Base-by-base conservation (phyloP, 1,140 invertebrate genomes). In the Atta cephalotes region DNA sequence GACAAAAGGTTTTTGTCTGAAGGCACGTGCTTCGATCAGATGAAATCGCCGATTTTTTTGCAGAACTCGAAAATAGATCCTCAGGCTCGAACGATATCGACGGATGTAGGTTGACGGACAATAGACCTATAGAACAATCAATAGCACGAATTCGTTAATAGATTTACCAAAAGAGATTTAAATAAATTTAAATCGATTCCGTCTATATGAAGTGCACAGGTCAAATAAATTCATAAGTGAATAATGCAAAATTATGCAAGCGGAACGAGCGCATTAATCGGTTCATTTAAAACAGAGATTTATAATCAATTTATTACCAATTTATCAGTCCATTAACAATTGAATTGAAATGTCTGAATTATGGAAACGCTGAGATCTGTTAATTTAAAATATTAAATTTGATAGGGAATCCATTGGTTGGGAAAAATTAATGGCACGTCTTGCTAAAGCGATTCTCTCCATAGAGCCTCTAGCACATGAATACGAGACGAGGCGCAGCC, bases 1-100 rank as follows among this genome's bases (percentile, higher is more conserved):
- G 14, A 62, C 31, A 53, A 81, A 39, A 25, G 25, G n/a, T 31
- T 84, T 60, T 82, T 71, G 16, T 72, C 9, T 45, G 53, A 0
- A 31, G 18, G n/a, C 56, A 74, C 35, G 21, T 82, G 16, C 21
- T 28, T 31, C 18, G 18, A 25, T 16, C 35, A 21, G 28, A 45
- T 21, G 51, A 84, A 84, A 74, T 5, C 18, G 39, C 25, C 28
- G 39, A 62, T 72, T 31, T 70, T 58, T 56, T 39, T 25, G 39
- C 79, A 21, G 53, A 82, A 60, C 28, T 74, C 45, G 5, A 35
- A 51, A 62, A 76, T 62, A 74, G 56, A 62, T 62, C 10, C 68
- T 62, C 63, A 0, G 39, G 10, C 14, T 71, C 66, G 58, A 21
- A 25, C 28, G 16, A 58, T 28, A 45, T 82, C 35, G 39, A 84